Evolutionary conservation across 2,888 invertebrate genomes (phyloP), one percentile per base, ranked within the genome.

Genomic region (Zaprionus lineosus): DNA sequence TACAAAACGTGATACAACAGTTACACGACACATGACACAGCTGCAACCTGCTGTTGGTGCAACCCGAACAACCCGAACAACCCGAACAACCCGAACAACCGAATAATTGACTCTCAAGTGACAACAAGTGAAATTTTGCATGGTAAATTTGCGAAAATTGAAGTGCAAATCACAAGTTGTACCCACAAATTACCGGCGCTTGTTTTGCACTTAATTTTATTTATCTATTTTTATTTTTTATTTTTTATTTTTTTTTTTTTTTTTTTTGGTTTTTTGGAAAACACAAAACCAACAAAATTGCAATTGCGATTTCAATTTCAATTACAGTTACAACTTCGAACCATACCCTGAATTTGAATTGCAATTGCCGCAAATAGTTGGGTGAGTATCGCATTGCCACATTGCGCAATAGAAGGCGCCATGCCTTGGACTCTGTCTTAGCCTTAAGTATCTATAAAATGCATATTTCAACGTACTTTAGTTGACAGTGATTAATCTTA

Each of bases 401-500:
- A 55, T 82, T 75, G 74, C 64, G 74, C 74, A 82, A 77, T 73
- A 65, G 55, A 53, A 64, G 56, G 66, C 70, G 78, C 74, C 74
- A 74, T 78, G 85, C 75, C 75, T 70, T 53, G 79, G 66, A 62
- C 74, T 58, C 53, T 19, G 62, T 43, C 50, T 69, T 58, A 64
- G 57, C 60, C 56, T 62, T 82, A 84, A 78, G 83, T 84, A 84
- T 84, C 60, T 55, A 31, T 77, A 59, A 59, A 65, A 65, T 50
- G 63, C 58, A 52, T 41, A 52, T 75, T 56, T 64, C 36, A 50
- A 39, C 46, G 46, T 48, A 41, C n/a, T 65, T 81, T 70, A 60
- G 75, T 74, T 78, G 78, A 78, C 78, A 78, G 85, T 82, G 85
- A 84, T 78, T 65, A 78, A 78, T 84, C 83, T 78, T 57, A 82